Conservation (phyloP, 2,888 invertebrate species). For the Horisme vitalbata region DNA sequence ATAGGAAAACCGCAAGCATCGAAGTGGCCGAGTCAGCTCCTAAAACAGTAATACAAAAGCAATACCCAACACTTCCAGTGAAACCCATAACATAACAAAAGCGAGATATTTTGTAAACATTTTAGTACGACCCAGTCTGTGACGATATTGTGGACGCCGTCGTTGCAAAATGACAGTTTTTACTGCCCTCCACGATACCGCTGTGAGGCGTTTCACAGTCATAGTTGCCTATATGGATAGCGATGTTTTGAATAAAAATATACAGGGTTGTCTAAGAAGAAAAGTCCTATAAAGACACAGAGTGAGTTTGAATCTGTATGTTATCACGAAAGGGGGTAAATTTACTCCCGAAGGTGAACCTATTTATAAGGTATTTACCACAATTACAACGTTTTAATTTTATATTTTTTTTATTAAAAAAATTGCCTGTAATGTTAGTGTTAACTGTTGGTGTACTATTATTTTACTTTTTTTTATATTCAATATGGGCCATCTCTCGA, state of each 20-base stretch:
- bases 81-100: slow-evolving; percentile 66
- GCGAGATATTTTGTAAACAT: slow-evolving; percentile 78
- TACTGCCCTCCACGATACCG: slow-evolving; percentile 67
- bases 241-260: slow-evolving; percentile 12
- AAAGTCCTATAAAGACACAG: too few species aligned
- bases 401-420: too few species aligned
- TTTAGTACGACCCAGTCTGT: slow-evolving; percentile 77
- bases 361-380: too few species aligned
- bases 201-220: slow-evolving; percentile 52
- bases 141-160: slow-evolving; percentile 75
- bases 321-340: too few species aligned
- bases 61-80: slow-evolving; percentile 61
- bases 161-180: slow-evolving; percentile 73
- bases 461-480: too few species aligned
- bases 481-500: too few species aligned
- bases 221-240: slow-evolving; percentile 34
- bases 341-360: too few species aligned
- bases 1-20: slow-evolving; percentile 23
- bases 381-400: too few species aligned
- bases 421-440: too few species aligned
- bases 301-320: too few species aligned
- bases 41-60: slow-evolving; percentile 68
- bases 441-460: too few species aligned
- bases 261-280: background rate
- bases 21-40: slow-evolving; percentile 51